These are phyloP conservation scores for Yponomeuta plumbellus DNA, from an alignment of 2,888 invertebrate genomes.

Conservation along the genomic window DNA sequence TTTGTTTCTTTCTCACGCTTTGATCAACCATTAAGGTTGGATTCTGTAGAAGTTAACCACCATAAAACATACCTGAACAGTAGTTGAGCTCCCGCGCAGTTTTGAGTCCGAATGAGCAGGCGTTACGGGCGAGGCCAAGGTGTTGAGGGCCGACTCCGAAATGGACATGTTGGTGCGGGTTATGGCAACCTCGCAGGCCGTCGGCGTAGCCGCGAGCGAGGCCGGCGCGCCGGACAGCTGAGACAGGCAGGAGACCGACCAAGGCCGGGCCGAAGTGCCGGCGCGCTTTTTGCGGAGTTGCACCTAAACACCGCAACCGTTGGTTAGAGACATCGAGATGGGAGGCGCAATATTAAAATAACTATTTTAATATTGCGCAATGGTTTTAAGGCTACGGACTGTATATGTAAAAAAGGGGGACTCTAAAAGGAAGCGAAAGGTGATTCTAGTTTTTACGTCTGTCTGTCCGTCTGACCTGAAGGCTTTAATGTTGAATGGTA, in stretches of 20 bases:
- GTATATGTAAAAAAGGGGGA: too few species aligned
- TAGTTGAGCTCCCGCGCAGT: conserved; percentile 65
- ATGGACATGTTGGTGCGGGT: conserved; percentile 84
- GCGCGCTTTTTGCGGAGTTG: conserved; percentile 79
- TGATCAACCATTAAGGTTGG: not conserved
- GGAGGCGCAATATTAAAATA: too few species aligned
- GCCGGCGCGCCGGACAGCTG: conserved; percentile 78
- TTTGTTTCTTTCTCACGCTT: too few species aligned
- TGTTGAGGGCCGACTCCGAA: conserved; percentile 92
- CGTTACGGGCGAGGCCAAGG: conserved; percentile 75
- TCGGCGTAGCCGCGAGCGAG: conserved; percentile 61
- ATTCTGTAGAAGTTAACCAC: conserved; percentile 1
- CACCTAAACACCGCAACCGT: conserved; percentile 52
- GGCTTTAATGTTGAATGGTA: too few species aligned
- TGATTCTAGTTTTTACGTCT: too few species aligned
- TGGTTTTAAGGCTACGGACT: too few species aligned
- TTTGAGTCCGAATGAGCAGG: conserved; percentile 62
- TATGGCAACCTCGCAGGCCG: conserved; percentile 48
- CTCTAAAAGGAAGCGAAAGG: too few species aligned
- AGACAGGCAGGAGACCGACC: conserved; percentile 92
- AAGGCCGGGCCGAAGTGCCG: conserved; percentile 81
- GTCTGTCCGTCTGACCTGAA: too few species aligned
- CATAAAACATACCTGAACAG: conserved; percentile 55
- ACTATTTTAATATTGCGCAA: too few species aligned
- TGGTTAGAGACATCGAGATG: not conserved